Evolutionary conservation across 2,797 vertebrate species (phyloP).

Genomic region (Scleropages formosus): DNA sequence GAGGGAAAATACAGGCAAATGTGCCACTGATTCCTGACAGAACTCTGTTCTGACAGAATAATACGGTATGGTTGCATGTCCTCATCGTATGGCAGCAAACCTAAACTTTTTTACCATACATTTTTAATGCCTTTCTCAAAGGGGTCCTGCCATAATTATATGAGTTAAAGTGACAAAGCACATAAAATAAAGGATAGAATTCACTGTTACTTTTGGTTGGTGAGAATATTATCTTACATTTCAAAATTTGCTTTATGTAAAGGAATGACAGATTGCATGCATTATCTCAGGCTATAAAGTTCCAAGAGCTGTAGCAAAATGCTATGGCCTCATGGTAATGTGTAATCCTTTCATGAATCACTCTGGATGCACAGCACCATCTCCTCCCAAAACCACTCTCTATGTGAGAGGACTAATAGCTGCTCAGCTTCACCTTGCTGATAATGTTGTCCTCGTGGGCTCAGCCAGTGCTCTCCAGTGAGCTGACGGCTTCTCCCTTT

Average conservation of each 20-base stretch:
- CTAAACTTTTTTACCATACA: no score
- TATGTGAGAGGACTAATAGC: neutral
- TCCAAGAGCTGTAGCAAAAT: neutral
- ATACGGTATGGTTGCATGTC: no score
- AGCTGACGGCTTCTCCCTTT: slow-evolving; percentile 14
- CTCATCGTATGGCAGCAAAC: no score
- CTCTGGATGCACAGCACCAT: neutral
- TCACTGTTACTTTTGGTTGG: neutral
- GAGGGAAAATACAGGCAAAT: no score
- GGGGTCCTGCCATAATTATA: no score
- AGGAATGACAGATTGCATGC: neutral
- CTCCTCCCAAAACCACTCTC: neutral
- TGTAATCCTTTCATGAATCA: neutral
- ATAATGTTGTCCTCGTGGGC: slow-evolving; percentile 19
- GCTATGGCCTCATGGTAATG: neutral
- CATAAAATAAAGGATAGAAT: no score
- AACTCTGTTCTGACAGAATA: no score
- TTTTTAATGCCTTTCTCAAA: no score
- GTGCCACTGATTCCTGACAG: no score
- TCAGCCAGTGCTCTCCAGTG: slow-evolving; percentile 2
- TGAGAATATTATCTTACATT: neutral
- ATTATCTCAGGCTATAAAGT: neutral
- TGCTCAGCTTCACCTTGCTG: slow-evolving; percentile 8
- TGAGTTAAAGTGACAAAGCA: no score
- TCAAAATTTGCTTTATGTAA: neutral